These are phyloP conservation scores for Lingula anatina DNA, from an alignment of 2,888 invertebrate species.

Conservation along the genomic window DNA sequence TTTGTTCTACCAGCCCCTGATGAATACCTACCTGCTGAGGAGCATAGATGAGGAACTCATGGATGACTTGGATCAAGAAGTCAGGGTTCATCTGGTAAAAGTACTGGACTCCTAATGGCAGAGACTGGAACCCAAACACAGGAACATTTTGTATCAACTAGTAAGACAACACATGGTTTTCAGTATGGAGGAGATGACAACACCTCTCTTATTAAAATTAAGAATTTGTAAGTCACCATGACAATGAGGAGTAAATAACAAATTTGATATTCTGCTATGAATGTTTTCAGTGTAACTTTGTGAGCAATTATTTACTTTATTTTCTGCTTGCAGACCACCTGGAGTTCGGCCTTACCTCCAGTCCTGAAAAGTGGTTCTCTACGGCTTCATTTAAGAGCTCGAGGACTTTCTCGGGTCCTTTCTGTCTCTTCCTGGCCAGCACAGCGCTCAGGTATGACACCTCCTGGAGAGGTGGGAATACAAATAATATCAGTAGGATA, in stretches of 20 bases:
- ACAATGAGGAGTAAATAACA: too few relatives aligned
- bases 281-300: too few relatives aligned
- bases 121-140: conserved; percentile 46
- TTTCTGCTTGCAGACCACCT: too few relatives aligned
- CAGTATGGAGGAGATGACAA: too few relatives aligned
- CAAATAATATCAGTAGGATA: too few relatives aligned
- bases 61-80: conserved; percentile 73
- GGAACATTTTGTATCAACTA: too few relatives aligned
- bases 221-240: too few relatives aligned
- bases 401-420: conserved; percentile 43
- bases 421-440: conserved; percentile 44
- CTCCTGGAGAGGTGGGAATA: conserved; percentile 32
- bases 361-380: conserved; percentile 42
- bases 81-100: conserved; percentile 76
- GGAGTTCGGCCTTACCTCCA: conserved; percentile 45
- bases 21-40: conserved; percentile 54
- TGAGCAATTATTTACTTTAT: too few relatives aligned
- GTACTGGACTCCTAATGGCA: conserved; percentile 72
- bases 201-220: too few relatives aligned
- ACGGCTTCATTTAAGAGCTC: conserved; percentile 46
- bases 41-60: conserved; percentile 68
- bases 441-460: conserved; percentile 51
- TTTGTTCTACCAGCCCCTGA: too few relatives aligned
- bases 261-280: too few relatives aligned
- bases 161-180: too few relatives aligned